Evolutionary conservation across 2,888 invertebrate species (phyloP).

Genomic region (Drosophila colorata): DNA sequence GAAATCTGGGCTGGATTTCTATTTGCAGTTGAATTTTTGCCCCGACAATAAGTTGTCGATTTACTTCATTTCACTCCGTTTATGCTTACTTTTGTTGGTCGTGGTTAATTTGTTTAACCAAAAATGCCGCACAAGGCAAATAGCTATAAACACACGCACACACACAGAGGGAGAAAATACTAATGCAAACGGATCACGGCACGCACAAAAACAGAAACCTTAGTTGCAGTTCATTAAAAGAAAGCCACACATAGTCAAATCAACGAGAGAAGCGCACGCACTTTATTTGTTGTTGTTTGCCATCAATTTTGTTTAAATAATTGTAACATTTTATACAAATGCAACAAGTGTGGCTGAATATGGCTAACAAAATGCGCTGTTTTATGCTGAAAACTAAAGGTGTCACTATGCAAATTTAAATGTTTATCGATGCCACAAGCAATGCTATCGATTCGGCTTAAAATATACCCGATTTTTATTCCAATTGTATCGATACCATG

Average conservation of each 20-base stretch:
- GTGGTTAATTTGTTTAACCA: slow-evolving; percentile 69
- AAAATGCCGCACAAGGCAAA: slow-evolving; percentile 69
- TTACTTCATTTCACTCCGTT: slow-evolving; percentile 52
- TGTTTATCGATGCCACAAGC: slow-evolving; percentile 19
- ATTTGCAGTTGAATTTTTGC: slow-evolving; percentile 44
- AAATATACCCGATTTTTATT: not conserved
- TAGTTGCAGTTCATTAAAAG: slow-evolving; percentile 45
- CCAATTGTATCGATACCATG: not conserved
- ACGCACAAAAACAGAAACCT: slow-evolving; percentile 43
- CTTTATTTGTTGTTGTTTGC: slow-evolving; percentile 37
- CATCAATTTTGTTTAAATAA: slow-evolving; percentile 59
- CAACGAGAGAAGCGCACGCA: slow-evolving; percentile 42
- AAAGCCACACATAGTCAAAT: slow-evolving; percentile 56
- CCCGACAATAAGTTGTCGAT: slow-evolving; percentile 33
- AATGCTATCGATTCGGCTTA: not conserved
- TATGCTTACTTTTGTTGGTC: slow-evolving; percentile 55
- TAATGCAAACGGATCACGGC: slow-evolving; percentile 46
- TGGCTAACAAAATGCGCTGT: slow-evolving; percentile 40
- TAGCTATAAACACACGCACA: slow-evolving; percentile 47
- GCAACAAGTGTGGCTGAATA: slow-evolving; percentile 59
- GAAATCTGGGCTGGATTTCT: slow-evolving; percentile 45
- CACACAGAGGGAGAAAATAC: slow-evolving; percentile 16
- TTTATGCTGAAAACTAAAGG: slow-evolving; percentile 27
- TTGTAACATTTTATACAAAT: slow-evolving; percentile 60
- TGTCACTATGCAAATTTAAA: slow-evolving; percentile 5